Evolutionary conservation across 1,140 invertebrate species (phyloP).

Genomic region (Drosophila albomicans): DNA sequence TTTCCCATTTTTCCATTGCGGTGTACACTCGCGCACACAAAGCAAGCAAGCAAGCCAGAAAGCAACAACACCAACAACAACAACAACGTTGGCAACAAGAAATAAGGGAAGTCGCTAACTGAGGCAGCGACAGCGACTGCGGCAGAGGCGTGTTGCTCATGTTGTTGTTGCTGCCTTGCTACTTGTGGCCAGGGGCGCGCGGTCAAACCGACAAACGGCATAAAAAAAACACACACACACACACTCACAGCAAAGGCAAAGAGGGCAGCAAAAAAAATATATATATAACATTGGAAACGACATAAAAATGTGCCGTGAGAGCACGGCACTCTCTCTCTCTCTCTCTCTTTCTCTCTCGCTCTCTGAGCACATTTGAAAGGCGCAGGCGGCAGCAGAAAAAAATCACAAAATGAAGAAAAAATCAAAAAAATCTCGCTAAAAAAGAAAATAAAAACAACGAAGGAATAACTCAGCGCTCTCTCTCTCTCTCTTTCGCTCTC

Average conservation of each 20-base stretch:
- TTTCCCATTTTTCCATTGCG: conserved; percentile 85
- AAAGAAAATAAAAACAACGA: conserved; percentile 26
- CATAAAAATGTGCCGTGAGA: conserved; percentile 57
- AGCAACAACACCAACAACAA: conserved; percentile 24
- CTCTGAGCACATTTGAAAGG: conserved; percentile 62
- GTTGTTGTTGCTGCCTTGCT: conserved; percentile 52
- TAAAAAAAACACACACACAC: conserved; percentile 43
- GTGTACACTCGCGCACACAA: conserved; percentile 60
- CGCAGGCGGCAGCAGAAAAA: conserved; percentile 48
- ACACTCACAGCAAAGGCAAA: conserved; percentile 26
- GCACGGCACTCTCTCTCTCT: conserved; percentile 4
- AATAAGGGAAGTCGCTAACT: conserved; percentile 46
- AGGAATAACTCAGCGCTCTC: conserved; percentile 39
- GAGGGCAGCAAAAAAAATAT: conserved; percentile 40
- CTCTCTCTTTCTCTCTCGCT: conserved; percentile 14
- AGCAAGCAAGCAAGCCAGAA: conserved; percentile 19
- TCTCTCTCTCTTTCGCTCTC: not conserved
- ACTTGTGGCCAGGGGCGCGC: conserved; percentile 72
- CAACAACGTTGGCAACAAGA: conserved; percentile 29
- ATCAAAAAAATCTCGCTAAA: conserved; percentile 6
- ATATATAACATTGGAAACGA: conserved; percentile 29
- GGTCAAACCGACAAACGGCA: conserved; percentile 58
- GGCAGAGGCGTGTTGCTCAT: conserved; percentile 46
- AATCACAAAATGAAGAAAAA: conserved; percentile 52
- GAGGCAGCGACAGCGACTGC: conserved; percentile 26